Conservation (phyloP, 1,140 invertebrate genomes). For the Frieseomelitta varia region DNA sequence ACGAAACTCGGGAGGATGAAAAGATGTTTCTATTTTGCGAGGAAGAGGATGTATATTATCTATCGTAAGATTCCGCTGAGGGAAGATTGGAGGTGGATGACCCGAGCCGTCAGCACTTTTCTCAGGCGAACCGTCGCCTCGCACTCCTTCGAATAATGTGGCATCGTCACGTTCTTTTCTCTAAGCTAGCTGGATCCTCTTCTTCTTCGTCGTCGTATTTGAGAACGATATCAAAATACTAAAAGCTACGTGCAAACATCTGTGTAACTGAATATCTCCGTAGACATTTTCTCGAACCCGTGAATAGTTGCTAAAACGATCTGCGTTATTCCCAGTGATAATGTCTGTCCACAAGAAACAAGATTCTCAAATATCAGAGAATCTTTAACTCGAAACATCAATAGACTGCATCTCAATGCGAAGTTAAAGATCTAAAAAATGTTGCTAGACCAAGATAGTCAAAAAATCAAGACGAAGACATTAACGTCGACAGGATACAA, state of each 20-base stretch:
- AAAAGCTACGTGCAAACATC: conserved; percentile 17
- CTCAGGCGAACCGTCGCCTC: conserved; percentile 53
- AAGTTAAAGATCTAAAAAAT: too few species aligned
- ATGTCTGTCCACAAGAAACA: too few species aligned
- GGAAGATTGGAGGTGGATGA: conserved; percentile 45
- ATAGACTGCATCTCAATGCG: too few species aligned
- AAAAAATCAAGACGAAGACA: not conserved
- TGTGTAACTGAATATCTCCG: conserved; percentile 6
- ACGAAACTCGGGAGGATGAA: not conserved
- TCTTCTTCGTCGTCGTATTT: conserved; percentile 25
- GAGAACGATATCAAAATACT: conserved; percentile 47
- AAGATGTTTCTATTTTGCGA: not conserved
- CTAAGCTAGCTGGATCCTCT: conserved; percentile 53
- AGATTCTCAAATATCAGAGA: too few species aligned
- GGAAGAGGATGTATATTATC: not conserved
- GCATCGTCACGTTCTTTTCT: conserved; percentile 59
- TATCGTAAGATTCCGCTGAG: conserved; percentile 23
- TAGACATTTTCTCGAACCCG: not conserved
- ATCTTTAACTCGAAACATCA: too few species aligned
- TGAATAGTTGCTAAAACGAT: too few species aligned
- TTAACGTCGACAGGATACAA: too few species aligned
- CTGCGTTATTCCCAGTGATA: too few species aligned
- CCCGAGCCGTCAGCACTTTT: conserved; percentile 57
- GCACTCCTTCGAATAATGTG: conserved; percentile 59
- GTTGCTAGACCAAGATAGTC: not conserved